Percentiles rank a stretch among this genome's conserved stretches.
Evolutionary conservation across 2,888 invertebrate species (phyloP).

Genomic region (Sphaeridia pumilis): DNA sequence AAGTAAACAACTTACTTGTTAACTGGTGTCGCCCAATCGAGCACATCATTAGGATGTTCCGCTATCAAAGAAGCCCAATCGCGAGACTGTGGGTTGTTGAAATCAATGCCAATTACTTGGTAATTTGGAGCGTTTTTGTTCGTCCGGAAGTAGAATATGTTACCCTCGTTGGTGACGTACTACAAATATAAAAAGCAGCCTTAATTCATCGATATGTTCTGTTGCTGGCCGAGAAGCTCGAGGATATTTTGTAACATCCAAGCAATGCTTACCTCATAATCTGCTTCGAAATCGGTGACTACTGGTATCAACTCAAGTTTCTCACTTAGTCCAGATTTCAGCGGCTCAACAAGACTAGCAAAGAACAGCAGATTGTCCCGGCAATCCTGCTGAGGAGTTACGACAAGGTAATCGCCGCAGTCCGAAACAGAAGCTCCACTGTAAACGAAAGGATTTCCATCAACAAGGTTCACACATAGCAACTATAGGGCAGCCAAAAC

Average conservation of each 20-base stretch:
- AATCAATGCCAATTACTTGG: constrained; percentile 51
- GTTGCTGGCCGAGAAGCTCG: neutral
- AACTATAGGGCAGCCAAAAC: neutral
- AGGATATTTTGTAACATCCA: neutral
- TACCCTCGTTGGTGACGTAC: constrained; percentile 81
- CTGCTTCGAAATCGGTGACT: constrained; percentile 80
- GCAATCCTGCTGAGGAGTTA: constrained; percentile 74
- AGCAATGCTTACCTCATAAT: constrained; percentile 61
- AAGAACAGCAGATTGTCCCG: constrained; percentile 82
- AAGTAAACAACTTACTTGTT: constrained; percentile 44
- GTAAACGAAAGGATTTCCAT: constrained; percentile 36
- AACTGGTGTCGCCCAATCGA: constrained; percentile 80
- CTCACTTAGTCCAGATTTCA: constrained; percentile 43
- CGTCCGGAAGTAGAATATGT: constrained; percentile 72
- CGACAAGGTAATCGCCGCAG: constrained; percentile 78
- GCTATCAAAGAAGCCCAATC: constrained; percentile 73
- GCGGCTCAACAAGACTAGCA: constrained; percentile 53
- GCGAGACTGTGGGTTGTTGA: constrained; percentile 55
- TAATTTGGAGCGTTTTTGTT: constrained; percentile 90
- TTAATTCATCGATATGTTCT: no score
- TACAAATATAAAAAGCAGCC: constrained; percentile 46
- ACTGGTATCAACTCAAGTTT: constrained; percentile 64
- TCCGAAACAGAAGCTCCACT: constrained; percentile 77
- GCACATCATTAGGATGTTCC: constrained; percentile 72
- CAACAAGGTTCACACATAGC: neutral